phyloP scores from a whole-genome alignment of 2,797 vertebrate species.

The Tragopan temminckii region DNA sequence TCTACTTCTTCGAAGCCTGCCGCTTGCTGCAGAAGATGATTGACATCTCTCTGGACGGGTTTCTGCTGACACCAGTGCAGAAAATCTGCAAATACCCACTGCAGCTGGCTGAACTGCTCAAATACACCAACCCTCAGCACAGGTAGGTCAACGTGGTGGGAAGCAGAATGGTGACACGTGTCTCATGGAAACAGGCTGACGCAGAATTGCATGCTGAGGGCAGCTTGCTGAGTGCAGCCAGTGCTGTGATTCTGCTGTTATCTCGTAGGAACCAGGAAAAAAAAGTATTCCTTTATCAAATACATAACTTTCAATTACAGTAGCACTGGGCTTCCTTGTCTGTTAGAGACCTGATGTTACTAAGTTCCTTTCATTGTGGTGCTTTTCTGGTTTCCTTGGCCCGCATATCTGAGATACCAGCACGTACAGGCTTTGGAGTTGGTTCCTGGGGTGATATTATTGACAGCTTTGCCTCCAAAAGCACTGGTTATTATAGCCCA shows the following conservation, averaged over 20 bases:
- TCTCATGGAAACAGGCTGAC: accelerated
- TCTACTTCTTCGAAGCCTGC: constrained; percentile 97
- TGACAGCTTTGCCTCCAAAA: background rate
- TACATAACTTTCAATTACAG: background rate
- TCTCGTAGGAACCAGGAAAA: background rate
- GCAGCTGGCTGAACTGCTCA: constrained; percentile 94
- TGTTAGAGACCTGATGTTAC: background rate
- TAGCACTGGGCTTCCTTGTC: background rate
- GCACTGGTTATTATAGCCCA: background rate
- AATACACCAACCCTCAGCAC: constrained; percentile 96
- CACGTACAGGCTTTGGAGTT: background rate
- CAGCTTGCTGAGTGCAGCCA: background rate
- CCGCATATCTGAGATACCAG: background rate
- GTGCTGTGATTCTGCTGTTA: accelerated
- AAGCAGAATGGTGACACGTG: accelerated
- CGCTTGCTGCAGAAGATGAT: constrained; percentile 97
- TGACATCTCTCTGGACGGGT: constrained; percentile 94
- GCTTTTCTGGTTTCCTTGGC: background rate
- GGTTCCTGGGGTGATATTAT: background rate
- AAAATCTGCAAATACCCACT: constrained; percentile 98
- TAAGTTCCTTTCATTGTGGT: background rate
- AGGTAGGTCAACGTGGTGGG: constrained; percentile 74
- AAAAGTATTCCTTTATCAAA: background rate
- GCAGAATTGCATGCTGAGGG: background rate
- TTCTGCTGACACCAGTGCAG: constrained; percentile 95